These are phyloP conservation scores for Ictalurus punctatus DNA, from an alignment of 2,113 vertebrate genomes.

Conservation along the genomic window DNA sequence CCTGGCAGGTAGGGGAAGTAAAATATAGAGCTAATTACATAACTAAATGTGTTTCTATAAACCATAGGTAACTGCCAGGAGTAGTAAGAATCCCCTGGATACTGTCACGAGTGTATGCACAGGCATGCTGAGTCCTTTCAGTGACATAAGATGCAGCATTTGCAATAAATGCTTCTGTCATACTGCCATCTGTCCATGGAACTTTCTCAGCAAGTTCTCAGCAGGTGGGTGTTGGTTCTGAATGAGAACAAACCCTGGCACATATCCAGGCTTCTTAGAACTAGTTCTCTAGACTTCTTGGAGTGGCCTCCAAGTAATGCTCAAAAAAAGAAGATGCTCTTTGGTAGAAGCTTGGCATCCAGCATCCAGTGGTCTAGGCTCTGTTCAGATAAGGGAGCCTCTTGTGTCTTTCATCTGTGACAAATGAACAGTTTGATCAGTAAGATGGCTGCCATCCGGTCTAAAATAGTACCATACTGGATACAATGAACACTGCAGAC, in stretches of 20 bases:
- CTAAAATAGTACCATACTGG: not conserved
- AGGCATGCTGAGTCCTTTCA: conserved; percentile 18
- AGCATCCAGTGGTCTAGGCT: not conserved
- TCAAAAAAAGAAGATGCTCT: not conserved
- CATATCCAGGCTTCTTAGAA: not conserved
- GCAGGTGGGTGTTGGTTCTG: not conserved
- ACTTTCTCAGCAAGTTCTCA: conserved; percentile 15
- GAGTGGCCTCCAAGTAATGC: not conserved
- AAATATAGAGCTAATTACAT: conserved; percentile 3
- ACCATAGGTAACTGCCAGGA: not conserved
- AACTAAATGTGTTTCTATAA: not conserved
- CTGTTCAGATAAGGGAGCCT: not conserved
- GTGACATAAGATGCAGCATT: not conserved
- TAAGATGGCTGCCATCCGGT: not conserved
- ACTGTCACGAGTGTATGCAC: not conserved
- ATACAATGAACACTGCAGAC: not conserved
- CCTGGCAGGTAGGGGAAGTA: not conserved
- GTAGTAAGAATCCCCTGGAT: not conserved
- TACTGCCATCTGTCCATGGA: conserved; percentile 19
- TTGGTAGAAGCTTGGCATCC: not conserved
- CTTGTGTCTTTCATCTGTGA: not conserved
- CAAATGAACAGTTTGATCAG: not conserved
- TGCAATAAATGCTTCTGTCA: conserved; percentile 20
- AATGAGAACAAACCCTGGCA: not conserved
- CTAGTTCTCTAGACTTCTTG: not conserved